Base-by-base conservation (phyloP, 2,888 invertebrate genomes). In the Lycaena phlaeas region DNA sequence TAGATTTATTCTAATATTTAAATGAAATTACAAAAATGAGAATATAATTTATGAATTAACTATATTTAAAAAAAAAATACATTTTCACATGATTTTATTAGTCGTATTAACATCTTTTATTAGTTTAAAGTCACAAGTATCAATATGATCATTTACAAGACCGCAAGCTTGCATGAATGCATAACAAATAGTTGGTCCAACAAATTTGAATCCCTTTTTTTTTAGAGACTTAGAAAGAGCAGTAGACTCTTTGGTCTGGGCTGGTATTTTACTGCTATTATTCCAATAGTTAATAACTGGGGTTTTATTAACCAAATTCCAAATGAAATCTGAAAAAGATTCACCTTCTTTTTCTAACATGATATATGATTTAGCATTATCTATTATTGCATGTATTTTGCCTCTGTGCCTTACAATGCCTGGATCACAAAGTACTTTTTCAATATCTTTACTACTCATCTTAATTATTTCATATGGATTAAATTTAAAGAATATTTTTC, bases 111-210 rank as follows among this genome's bases (percentile, higher is more conserved):
- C n/a, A n/a, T n/a, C n/a, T n/a, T n/a, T 22, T 22, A 22, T 14
- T 34, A 18, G 10, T 34, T 22, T 15, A n/a, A 30, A 15, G 27
- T 28, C 27, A 60, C 81, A 81, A 31, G 49, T 54, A 28, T 43
- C 27, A 28, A 68, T 44, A 49, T 82, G 82, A 46, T 81, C 81
- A 61, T 79, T 69, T 2, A 82, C 68, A 46, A 82, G 59, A 9
- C 82, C 82, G 63, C 79, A 72, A 27, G 81, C 81, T 60, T 82
- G 81, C 81, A 81, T 81, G 51, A 77, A 81, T 28, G 81, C 72
- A 57, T 81, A 81, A 52, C 79, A 79, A 53, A 64, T 74, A 18
- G 64, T 81, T 15, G 76, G 48, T 1, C 81, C 81, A 10, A 81
- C 65, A 63, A 61, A 82, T 51, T 68, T 77, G 46, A 77, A 81